A percentile compares a stretch with the other conserved stretches of the same genome.
phyloP scores from a whole-genome alignment of 2,888 invertebrate genomes.

The Stenoptilia bipunctidactyla region DNA sequence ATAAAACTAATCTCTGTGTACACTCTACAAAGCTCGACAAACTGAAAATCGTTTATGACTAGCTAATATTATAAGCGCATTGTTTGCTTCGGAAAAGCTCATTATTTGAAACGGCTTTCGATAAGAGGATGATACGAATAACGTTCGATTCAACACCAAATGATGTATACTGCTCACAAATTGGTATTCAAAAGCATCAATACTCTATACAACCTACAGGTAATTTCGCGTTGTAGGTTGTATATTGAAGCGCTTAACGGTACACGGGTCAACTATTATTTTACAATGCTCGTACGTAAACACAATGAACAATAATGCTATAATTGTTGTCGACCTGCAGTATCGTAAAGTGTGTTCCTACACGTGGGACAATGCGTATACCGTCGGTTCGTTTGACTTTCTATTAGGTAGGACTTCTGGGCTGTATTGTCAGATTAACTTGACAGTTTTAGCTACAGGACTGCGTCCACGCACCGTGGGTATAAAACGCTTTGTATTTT shows the following conservation, averaged over 20 bases:
- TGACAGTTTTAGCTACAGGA: not conserved
- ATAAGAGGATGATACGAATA: constrained; percentile 16
- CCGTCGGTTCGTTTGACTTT: constrained; percentile 47
- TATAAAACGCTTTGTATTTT: too few species aligned
- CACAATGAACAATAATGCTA: too few species aligned
- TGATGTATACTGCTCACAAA: not conserved
- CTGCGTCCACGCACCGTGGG: too few species aligned
- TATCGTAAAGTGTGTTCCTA: constrained; percentile 28
- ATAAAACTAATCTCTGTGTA: too few species aligned
- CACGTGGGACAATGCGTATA: constrained; percentile 46
- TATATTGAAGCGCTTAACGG: not conserved
- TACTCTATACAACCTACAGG: not conserved
- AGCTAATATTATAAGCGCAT: not conserved
- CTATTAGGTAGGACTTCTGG: constrained; percentile 28
- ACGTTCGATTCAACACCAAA: constrained; percentile 3
- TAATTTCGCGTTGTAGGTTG: not conserved
- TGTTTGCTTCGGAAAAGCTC: constrained; percentile 20
- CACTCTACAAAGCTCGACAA: too few species aligned
- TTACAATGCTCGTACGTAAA: not conserved
- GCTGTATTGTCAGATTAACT: constrained; percentile 32
- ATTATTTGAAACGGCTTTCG: constrained; percentile 20
- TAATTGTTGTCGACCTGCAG: constrained; percentile 20
- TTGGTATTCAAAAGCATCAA: not conserved
- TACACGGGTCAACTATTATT: not conserved
- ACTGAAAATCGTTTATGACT: not conserved